These are phyloP conservation scores for Pilophorus perplexus DNA, from an alignment of 2,888 invertebrate genomes.

Conservation along the genomic window DNA sequence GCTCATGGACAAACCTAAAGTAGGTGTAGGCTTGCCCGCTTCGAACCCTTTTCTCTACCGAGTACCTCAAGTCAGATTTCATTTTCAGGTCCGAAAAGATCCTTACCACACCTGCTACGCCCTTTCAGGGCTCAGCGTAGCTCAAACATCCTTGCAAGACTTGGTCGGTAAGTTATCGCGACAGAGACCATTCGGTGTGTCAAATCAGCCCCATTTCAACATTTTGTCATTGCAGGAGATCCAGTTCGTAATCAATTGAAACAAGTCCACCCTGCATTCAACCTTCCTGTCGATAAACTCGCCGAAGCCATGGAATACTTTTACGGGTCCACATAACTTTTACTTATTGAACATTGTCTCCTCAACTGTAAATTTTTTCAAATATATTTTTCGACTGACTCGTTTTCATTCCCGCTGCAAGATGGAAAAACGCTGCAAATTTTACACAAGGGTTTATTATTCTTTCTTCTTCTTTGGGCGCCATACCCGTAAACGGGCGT, in stretches of 20 bases:
- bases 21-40: conserved; percentile 64
- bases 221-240: conserved; percentile 28
- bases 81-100: conserved; percentile 57
- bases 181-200: no score
- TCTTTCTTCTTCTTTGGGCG: no score
- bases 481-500: no score
- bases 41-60: no score
- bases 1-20: conserved; percentile 92
- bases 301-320: conserved; percentile 57
- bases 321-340: conserved; percentile 19
- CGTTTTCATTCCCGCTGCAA: no score
- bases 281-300: conserved; percentile 69
- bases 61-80: no score
- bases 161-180: conserved; percentile 14
- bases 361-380: no score
- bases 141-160: conserved; percentile 59
- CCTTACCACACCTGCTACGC: conserved; percentile 97
- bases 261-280: conserved; percentile 73
- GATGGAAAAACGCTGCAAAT: no score
- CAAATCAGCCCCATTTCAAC: no score
- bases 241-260: not conserved
- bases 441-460: no score
- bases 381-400: no score
- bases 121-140: conserved; percentile 88
- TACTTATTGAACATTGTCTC: not conserved